Base-by-base conservation (phyloP, 2,888 invertebrate genomes). In the Ophion obscuratus region DNA sequence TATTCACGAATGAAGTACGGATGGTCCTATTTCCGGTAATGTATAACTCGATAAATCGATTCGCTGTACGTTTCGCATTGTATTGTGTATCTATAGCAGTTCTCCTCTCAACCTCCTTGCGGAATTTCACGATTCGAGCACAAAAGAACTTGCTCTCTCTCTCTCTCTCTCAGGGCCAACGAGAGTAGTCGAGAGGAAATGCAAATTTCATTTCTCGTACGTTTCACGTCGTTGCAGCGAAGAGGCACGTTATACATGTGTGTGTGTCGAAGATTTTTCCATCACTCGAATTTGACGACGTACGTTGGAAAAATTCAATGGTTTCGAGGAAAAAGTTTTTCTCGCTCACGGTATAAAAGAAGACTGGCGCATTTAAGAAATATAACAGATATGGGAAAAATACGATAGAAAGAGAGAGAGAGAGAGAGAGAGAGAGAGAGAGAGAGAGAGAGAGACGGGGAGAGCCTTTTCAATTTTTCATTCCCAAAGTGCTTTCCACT, bases 401-500 rank as follows among this genome's bases (percentile, higher is more conserved):
- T 20, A 24, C 5, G 17, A 27, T 61, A 4, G 36, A n/a, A 27
- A 14, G 17, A 61, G 14, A 24, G 24, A 24, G 0, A 24, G 17
- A 53, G 1, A 53, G 17, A 53, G 17, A 53, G 53, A 14, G 6
- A 53, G 44, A 80, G 75, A 57, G 57, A 57, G n/a, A 57, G n/a
- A 57, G 53, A 47, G 27, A n/a, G 47, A n/a, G 44, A 11, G 47
- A 27, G 27, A 59, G 47, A 20, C 36, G 24, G 67, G 24, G 75
- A 80, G 44, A 80, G 75, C 66, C 76, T 80, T 80, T 80, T 80
- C 76, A 64, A 80, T 80, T 84, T 76, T 84, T 84, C 84, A 84
- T 80, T 76, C 67, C 75, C 70, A 70, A 80, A 84, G 75, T 84
- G 80, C 76, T 81, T 31, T 64, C 59, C 3, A 14, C 17, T 27